Conservation (phyloP, 2,888 invertebrate genomes). For the Scaptomyza cyrtandrae region DNA sequence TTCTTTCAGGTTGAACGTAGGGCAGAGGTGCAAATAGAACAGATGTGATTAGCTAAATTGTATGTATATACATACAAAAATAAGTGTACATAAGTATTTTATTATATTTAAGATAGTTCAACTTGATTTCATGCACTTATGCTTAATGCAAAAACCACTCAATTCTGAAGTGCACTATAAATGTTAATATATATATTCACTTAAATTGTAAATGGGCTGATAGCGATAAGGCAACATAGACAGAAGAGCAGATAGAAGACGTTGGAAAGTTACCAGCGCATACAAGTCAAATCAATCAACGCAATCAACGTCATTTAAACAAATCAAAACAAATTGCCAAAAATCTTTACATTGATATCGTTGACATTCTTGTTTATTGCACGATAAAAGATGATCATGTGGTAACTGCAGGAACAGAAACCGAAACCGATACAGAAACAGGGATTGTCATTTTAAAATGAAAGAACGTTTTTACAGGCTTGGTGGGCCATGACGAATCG, state of each 20-base stretch:
- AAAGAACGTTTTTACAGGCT: constrained; percentile 46
- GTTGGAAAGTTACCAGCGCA: constrained; percentile 65
- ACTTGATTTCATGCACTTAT: constrained; percentile 42
- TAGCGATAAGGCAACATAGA: constrained; percentile 31
- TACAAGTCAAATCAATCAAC: constrained; percentile 68
- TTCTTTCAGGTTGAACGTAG: constrained; percentile 36
- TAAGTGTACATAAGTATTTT: background rate
- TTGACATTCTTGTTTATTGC: constrained; percentile 26
- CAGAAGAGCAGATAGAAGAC: constrained; percentile 5
- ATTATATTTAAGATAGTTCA: constrained; percentile 1
- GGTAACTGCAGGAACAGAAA: constrained; percentile 3
- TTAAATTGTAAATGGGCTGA: constrained; percentile 12
- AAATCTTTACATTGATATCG: constrained; percentile 21
- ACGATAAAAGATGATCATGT: constrained; percentile 44
- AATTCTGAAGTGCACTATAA: constrained; percentile 34
- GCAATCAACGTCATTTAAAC: constrained; percentile 67
- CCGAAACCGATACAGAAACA: background rate
- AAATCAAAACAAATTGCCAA: constrained; percentile 71
- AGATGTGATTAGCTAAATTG: constrained; percentile 48
- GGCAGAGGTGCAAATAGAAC: constrained; percentile 58
- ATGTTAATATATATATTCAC: background rate
- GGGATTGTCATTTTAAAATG: background rate
- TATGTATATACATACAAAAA: constrained; percentile 2
- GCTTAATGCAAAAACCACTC: constrained; percentile 45
- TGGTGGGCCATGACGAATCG: constrained; percentile 31